phyloP scores from a whole-genome alignment of 2,113 vertebrate genomes.

The Panurus biarmicus region DNA sequence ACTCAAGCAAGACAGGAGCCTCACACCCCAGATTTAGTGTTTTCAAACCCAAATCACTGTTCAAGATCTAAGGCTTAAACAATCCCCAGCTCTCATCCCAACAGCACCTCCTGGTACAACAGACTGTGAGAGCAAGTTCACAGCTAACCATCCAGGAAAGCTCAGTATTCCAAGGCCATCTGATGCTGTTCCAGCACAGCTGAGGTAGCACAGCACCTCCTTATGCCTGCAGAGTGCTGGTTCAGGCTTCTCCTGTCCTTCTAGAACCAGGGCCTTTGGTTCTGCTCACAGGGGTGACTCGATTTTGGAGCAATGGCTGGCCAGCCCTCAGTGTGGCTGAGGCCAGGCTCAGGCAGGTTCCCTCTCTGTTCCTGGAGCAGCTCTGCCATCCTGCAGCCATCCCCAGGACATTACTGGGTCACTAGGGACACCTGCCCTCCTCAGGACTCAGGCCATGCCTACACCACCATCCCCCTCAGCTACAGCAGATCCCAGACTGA shows the following conservation, averaged over 20 bases:
- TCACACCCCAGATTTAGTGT: not conserved
- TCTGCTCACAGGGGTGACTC: not conserved
- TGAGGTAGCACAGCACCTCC: not conserved
- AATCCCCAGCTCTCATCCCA: not conserved
- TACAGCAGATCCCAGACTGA: no score
- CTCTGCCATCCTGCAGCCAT: not conserved
- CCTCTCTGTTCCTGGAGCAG: not conserved
- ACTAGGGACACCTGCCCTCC: no score
- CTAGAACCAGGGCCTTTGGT: not conserved
- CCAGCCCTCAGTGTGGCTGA: rapidly evolving
- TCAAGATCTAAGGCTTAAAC: not conserved
- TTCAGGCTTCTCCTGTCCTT: not conserved
- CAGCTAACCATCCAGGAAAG: not conserved
- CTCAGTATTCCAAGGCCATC: not conserved
- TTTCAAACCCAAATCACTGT: not conserved
- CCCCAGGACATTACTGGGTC: no score
- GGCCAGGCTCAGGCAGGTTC: not conserved
- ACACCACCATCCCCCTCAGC: no score
- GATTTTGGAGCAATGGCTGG: not conserved
- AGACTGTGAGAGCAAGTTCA: not conserved
- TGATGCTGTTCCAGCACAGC: not conserved
- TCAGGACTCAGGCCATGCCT: no score
- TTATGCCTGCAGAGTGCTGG: not conserved
- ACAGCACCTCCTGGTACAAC: not conserved
- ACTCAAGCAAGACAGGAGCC: not conserved